Conservation (phyloP, 2,888 invertebrate species). For the Cataglyphis livida region DNA sequence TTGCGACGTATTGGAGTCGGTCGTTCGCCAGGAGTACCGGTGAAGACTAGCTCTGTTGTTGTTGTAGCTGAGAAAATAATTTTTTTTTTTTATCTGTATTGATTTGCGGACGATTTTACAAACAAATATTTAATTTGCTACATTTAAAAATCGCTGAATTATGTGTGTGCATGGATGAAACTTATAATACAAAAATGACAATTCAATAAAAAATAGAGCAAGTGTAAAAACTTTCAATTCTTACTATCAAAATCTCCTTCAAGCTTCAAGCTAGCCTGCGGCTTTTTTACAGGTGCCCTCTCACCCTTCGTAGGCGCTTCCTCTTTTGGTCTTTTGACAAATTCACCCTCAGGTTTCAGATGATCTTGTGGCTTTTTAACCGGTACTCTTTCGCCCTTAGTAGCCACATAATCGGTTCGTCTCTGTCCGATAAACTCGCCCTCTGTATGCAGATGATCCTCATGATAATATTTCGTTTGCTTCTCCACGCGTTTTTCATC, state of each 20-base stretch:
- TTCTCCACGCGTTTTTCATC: conserved; percentile 89
- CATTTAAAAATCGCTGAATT: neutral
- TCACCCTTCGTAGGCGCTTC: conserved; percentile 82
- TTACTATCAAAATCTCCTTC: conserved; percentile 88
- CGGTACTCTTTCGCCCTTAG: conserved; percentile 84
- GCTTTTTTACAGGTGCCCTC: conserved; percentile 81
- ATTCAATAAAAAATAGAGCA: neutral
- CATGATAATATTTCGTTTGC: conserved; percentile 88
- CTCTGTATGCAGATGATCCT: conserved; percentile 91
- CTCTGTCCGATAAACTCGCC: conserved; percentile 88
- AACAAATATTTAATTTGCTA: conserved; percentile 8
- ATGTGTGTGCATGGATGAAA: neutral
- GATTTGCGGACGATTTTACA: neutral
- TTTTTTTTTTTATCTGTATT: neutral
- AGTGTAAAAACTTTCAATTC: conserved; percentile 64
- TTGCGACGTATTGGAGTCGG: conserved; percentile 90
- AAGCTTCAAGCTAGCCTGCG: conserved; percentile 87
- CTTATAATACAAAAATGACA: neutral
- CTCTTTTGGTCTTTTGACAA: conserved; percentile 84
- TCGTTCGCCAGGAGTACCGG: conserved; percentile 89
- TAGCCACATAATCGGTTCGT: conserved; percentile 86
- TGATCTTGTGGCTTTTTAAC: conserved; percentile 86
- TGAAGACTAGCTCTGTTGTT: conserved; percentile 90
- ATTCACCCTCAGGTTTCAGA: conserved; percentile 87
- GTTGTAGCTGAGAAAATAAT: conserved; percentile 88